These are phyloP conservation scores for Rhodeus uyekii DNA, from an alignment of 2,797 vertebrate genomes.

Conservation along the genomic window DNA sequence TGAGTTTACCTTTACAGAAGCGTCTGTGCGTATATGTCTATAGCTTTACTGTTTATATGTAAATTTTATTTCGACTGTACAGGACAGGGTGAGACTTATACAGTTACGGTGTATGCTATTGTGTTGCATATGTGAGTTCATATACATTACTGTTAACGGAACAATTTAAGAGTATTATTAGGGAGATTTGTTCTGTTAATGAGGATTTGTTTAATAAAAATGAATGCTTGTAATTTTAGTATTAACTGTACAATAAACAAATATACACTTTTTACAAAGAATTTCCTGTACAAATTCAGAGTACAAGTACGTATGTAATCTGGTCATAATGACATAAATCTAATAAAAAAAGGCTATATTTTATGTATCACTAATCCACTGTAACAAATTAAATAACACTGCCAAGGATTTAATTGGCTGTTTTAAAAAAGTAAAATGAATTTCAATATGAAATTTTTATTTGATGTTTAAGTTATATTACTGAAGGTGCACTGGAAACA, in stretches of 20 bases:
- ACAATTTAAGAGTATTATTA: not conserved
- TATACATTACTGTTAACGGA: not conserved
- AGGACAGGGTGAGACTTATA: not conserved
- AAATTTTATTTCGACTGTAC: not conserved
- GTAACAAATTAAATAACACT: not conserved
- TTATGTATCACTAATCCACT: not conserved
- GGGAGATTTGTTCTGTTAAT: not conserved
- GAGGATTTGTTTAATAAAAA: not conserved
- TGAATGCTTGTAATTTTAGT: not conserved
- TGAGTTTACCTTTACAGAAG: slow-evolving; percentile 30
- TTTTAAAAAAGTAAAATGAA: not conserved
- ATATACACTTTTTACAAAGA: not conserved
- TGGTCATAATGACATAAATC: not conserved
- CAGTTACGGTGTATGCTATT: not conserved
- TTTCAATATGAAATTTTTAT: not conserved
- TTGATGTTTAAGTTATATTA: no score
- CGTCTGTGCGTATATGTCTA: not conserved
- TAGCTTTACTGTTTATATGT: not conserved
- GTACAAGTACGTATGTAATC: not conserved
- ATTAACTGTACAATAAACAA: not conserved
- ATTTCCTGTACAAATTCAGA: not conserved
- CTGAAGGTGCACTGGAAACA: not conserved
- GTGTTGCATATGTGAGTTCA: not conserved
- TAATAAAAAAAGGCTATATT: not conserved
- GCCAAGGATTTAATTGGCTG: not conserved